Percentiles rank a stretch among this genome's conserved stretches.
phyloP scores from a whole-genome alignment of 92 coral and sea anemone species.

The Epizoanthus scotinus region DNA sequence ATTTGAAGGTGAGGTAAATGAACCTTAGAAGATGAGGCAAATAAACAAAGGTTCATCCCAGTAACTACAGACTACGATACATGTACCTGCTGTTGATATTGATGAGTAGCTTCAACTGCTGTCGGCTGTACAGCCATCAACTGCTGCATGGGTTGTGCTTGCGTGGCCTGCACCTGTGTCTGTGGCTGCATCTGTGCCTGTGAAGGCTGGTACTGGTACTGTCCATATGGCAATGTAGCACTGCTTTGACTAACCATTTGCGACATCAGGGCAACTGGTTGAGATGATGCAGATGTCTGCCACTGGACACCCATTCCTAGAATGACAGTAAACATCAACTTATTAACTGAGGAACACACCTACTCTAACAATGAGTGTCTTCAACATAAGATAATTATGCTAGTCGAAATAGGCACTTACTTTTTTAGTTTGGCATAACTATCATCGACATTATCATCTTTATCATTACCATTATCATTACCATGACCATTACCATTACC shows the following conservation, averaged over 20 bases:
- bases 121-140: constrained; percentile 38
- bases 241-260: constrained; percentile 25
- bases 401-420: too few relatives aligned
- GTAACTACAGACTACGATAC: not conserved
- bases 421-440: too few relatives aligned
- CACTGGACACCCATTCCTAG: constrained; percentile 38
- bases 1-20: too few relatives aligned
- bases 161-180: constrained; percentile 27
- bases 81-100: constrained; percentile 36
- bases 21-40: too few relatives aligned
- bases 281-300: constrained; percentile 30
- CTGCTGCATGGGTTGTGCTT: constrained; percentile 14
- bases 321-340: not conserved
- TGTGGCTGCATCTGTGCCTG: constrained; percentile 23
- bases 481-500: too few relatives aligned
- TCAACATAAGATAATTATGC: not conserved
- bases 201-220: constrained; percentile 44
- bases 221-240: constrained; percentile 35
- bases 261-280: constrained; percentile 36
- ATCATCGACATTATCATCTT: too few relatives aligned
- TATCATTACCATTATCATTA: too few relatives aligned
- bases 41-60: too few relatives aligned
- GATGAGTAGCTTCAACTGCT: constrained; percentile 25
- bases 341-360: not conserved
- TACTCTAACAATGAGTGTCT: not conserved